Base-by-base conservation (phyloP, 2,797 vertebrate genomes). In the Dendrocincla tyrannina region DNA sequence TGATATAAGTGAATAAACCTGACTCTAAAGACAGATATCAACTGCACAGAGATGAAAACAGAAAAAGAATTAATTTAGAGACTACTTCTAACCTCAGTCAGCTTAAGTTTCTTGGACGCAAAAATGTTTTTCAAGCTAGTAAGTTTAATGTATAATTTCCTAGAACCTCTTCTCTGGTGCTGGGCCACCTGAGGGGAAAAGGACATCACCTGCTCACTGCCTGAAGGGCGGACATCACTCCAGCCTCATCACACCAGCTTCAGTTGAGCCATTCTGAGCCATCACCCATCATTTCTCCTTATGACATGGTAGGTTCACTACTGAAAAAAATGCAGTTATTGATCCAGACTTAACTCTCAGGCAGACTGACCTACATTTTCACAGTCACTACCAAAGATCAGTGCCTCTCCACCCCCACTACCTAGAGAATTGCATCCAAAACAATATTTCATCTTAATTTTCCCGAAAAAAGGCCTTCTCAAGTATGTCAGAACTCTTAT, bases 151-250 rank as follows among this genome's bases (percentile, higher is more conserved):
- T 3, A 0, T 25, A 16, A 23, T 87, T 76, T 75, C n/a, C 69
- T 49, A 52, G 53, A 76, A 42, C 22, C 7, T 42, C 27, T 78
- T 53, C 39, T 55, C 39, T 0, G 3, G 35, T 7, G 24, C 28
- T 50, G 63, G 46, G 25, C 50, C 68, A 55, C 28, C 35, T 49
- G 39, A 79, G 47, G n/a, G 37, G 73, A 59, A 79, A 32, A 64
- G 30, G 42, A 66, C n/a, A 72, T 37, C 11, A 42, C 19, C 69
- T 28, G 35, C 60, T 68, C 24, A 27, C 25, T 37, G 64, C 25
- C 14, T 12, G 50, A 23, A 35, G 46, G 0, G 17, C 1, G 15
- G 41, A 10, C 3, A 6, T 23, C 2, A 3, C 1, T 3, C 32
- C 59, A 75, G 68, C 28, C 47, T 82, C 46, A 30, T 39, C 35